Percentiles rank a stretch among this genome's conserved stretches.
These are phyloP conservation scores for Drosophila ercepeae DNA, from an alignment of 1,140 invertebrate genomes.

Conservation along the genomic window DNA sequence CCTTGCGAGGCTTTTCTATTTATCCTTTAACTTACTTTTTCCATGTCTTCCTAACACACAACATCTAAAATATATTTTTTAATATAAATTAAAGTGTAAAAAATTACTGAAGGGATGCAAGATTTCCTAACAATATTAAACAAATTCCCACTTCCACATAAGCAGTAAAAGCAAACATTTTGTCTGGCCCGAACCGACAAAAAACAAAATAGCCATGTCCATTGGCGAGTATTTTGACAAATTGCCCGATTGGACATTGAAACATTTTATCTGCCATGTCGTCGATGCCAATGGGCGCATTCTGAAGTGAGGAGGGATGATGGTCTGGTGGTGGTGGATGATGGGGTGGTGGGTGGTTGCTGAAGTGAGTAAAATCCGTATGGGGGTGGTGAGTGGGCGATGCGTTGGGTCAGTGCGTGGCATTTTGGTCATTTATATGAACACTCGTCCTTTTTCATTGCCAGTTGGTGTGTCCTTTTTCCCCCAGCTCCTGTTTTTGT, in stretches of 20 bases:
- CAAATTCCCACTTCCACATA: constrained; percentile 8
- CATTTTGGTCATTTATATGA: constrained; percentile 83
- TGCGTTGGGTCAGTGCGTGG: constrained; percentile 78
- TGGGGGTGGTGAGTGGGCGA: constrained; percentile 29
- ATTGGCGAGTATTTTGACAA: constrained; percentile 82
- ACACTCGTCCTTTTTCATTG: constrained; percentile 79
- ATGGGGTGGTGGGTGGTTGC: constrained; percentile 9
- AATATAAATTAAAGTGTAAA: not conserved
- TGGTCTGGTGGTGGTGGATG: constrained; percentile 9
- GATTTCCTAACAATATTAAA: constrained; percentile 15
- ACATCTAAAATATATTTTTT: not conserved
- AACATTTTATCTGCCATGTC: constrained; percentile 83
- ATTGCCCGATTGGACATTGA: constrained; percentile 82
- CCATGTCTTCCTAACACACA: too few relatives aligned
- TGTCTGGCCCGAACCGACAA: constrained; percentile 10
- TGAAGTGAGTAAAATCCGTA: constrained; percentile 16
- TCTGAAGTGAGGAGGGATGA: constrained; percentile 7
- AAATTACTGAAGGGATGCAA: not conserved
- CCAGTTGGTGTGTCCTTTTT: constrained; percentile 53
- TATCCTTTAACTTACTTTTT: too few relatives aligned
- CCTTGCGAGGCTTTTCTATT: too few relatives aligned
- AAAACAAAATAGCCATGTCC: constrained; percentile 55
- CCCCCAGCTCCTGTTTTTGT: not conserved
- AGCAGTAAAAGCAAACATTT: constrained; percentile 33
- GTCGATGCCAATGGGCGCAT: constrained; percentile 64